Base-by-base conservation (phyloP, 2,888 invertebrate species). In the Byasa hedistus region DNA sequence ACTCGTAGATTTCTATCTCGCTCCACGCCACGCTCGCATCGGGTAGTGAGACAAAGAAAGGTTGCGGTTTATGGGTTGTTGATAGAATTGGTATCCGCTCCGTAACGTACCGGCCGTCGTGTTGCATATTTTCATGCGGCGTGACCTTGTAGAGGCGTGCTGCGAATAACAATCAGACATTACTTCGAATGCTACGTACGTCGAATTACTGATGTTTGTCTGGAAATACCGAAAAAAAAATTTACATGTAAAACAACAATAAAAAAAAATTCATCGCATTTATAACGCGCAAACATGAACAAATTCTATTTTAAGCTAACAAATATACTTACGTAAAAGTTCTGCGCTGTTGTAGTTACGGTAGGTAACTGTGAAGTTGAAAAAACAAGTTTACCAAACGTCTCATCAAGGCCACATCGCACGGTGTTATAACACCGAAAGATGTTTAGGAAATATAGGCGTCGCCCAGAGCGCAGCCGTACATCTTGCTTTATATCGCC, bases 21-120 rank as follows among this genome's bases (percentile, higher is more conserved):
- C 90, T 92, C 91, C 81, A 76, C 75, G 75, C 77, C 78, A 76
- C 83, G 84, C 81, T 82, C 81, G 76, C 79, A 83, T 81, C 82
- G 84, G 86, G 85, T 86, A 79, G 92, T 82, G 86, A 91, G 92
- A 92, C 91, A 92, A 91, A 90, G 92, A 92, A 89, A 91, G 90
- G 89, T 86, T 91, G 91, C 82, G 89, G 91, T 91, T 92, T 92
- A 92, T 91, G 84, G 90, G 91, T 89, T 90, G 92, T 92, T 92
- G 91, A 91, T 92, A 91, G 92, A 92, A 91, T 91, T 87, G 89
- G 90, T 89, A 91, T 91, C 91, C 89, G 91, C 86, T 90, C 83
- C 79, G 91, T 86, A 88, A 85, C 89, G 88, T 88, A 85, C 84
- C 85, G 86, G 86, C 80, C 82, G 86, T 82, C 83, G 89, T 88